Evolutionary conservation across 1,140 invertebrate species (phyloP), one percentile per base, ranked within the genome.

Genomic region (Tetragnatha versicolor): DNA sequence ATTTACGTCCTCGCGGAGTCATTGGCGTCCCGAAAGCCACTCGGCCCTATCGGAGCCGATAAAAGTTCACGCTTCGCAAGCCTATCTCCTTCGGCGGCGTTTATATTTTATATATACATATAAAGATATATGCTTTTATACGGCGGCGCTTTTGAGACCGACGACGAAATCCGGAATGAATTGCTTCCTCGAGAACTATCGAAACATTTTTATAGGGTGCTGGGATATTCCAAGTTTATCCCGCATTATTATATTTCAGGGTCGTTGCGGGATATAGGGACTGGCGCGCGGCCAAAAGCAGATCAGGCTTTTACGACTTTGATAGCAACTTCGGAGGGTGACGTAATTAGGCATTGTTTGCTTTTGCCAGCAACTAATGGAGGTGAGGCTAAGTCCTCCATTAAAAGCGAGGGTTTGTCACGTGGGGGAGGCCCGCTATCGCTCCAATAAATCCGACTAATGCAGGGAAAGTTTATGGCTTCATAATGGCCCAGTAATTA

Each of bases 141-240:
- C 69, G 60, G 60, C 53, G 69, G 69, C 33, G 69, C 69, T 73
- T 73, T 73, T 73, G 69, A 47, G 45, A 29, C 51, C 60, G 69
- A 73, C 33, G 69, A 73, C 69, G 60, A 73, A 73, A 60, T 73
- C 53, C 31, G 27, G 39, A 73, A 73, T 73, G 69, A 73, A 73
- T 73, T 45, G 51, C 53, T 73, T 73, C 45, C 69, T 12, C 39
- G 69, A 73, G 53, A 60, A 73, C 69, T 45, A 73, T 73, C 39
- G 39, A 73, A 60, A 60, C 31, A 14, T 20, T 53, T 73, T 73
- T 73, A 60, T 73, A 60, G 39, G 25, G 33, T 73, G 35, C 22
- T 22, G 55, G 45, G 37, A 45, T 60, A 60, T 73, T 73, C 60
- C 60, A 45, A 47, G 63, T 66, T 66, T 66, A 51, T 69, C 47